Base-by-base conservation (phyloP, 2,888 invertebrate genomes). In the Agrochola lota region DNA sequence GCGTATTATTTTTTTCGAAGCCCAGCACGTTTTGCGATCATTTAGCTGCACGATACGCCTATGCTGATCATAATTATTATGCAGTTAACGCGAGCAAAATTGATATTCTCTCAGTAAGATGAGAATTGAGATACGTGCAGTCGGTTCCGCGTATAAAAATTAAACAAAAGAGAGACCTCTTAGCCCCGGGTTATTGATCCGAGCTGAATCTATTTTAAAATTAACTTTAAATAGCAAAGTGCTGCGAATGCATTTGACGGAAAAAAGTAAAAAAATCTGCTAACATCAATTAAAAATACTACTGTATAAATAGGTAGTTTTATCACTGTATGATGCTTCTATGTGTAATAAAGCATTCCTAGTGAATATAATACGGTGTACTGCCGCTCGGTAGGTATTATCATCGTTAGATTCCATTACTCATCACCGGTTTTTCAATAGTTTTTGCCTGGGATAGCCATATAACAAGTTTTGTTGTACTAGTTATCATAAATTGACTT, bases 151-250 rank as follows among this genome's bases (percentile, higher is more conserved):
- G 76, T 83, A 78, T 84, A 89, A 91, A 91, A 91, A 91, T 86
- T 82, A 90, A 92, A 93, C 91, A 91, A 92, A 92, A 90, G 91
- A 87, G 67, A 91, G 88, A 92, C 91, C 90, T 90, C 90, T 87
- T 87, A 85, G 89, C 84, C 87, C 88, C 90, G 88, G 94, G 94
- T 93, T 93, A 95, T 94, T 95, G 95, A 94, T 94, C 95, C 90
- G 92, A 88, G 90, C 91, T 93, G 90, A 92, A 91, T 93, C 93
- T 93, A 93, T 93, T 94, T 92, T 86, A 89, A 82, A 93, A 91
- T 91, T 91, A 90, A 91, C 91, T 91, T 90, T 87, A 93, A 94
- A 93, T 94, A 94, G 93, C 77, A 63, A 80, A 78, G 68, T 81
- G 72, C 81, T 81, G 70, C 72, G 71, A 78, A 84, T 90, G 89